Percentiles rank a stretch among this genome's conserved stretches.
Evolutionary conservation across 1,140 invertebrate species (phyloP).

Genomic region (Chionoecetes opilio): DNA sequence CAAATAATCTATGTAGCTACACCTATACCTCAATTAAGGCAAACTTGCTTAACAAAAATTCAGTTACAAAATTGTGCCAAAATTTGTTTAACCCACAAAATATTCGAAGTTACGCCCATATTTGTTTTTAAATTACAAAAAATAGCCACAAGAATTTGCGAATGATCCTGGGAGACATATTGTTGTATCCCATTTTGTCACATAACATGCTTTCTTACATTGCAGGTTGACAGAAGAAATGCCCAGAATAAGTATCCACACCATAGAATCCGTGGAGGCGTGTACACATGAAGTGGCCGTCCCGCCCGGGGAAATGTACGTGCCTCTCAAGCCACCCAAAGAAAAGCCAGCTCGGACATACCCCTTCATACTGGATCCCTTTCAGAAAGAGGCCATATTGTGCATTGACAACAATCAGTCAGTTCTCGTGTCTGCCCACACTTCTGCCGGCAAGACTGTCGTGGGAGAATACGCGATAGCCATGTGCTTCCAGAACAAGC

Average conservation of each 20-base stretch:
- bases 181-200: no score
- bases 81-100: no score
- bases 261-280: slow-evolving; percentile 93
- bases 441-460: slow-evolving; percentile 99
- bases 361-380: slow-evolving; percentile 97
- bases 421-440: slow-evolving; percentile 99
- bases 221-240: slow-evolving; percentile 71
- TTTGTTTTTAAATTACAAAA: no score
- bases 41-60: no score
- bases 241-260: slow-evolving; percentile 92
- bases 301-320: slow-evolving; percentile 93
- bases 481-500: slow-evolving; percentile 88
- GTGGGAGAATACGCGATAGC: slow-evolving; percentile 96
- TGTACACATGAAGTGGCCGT: slow-evolving; percentile 97
- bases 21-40: no score
- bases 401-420: slow-evolving; percentile 99
- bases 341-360: slow-evolving; percentile 95
- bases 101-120: no score
- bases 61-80: no score
- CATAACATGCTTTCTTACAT: not conserved
- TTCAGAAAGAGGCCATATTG: slow-evolving; percentile 98
- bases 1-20: no score
- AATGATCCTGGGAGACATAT: no score
- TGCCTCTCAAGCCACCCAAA: slow-evolving; percentile 86
- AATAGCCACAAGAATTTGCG: no score